Base-by-base conservation (phyloP, 1,140 invertebrate genomes). In the Drosophila eugracilis region DNA sequence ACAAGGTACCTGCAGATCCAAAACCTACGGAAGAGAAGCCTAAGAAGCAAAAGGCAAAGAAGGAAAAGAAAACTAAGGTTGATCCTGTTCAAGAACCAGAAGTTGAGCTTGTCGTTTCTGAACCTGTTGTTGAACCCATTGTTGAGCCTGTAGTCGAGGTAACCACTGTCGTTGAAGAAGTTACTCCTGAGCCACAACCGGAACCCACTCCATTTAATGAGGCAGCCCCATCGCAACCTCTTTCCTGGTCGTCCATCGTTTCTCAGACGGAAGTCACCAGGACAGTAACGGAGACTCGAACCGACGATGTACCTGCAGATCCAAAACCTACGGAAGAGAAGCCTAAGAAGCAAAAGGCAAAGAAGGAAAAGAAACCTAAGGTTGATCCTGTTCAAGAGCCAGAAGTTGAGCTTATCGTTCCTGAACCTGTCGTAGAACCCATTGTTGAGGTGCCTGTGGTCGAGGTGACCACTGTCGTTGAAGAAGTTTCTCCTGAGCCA, bases 341-440 rank as follows among this genome's bases (percentile, higher is more conserved):
- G 10, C 1, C 32, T 0, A 70, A 28, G 5, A 45, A 45, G 4
- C 22, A 10, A 5, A 45, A 28, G 14, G 7, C 42, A 10, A 45
- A 70, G 42, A 71, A 75, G 28, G 75, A 74, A 4, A 74, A 74
- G 41, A 62, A 60, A 26, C 2, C 54, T 1, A 72, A 54, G 26
- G 12, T 15, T 0, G 58, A 67, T 32, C 9, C n/a, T 0, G 19
- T 22, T 58, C 21, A 6, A n/a, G 72, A 30, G 12, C 28, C 26
- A 0, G 14, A 15, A 15, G 52, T 22, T 34, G 34, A 28, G 6
- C 15, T n/a, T 9, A 3, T n/a, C 1, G 2, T 24, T 14, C 41
- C 41, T 9, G 44, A 15, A 6, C 7, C 41, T 19, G 7, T 22
- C 12, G 26, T 42, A 19, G 24, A 55, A 12, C 21, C 41, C 21